Evolutionary conservation across 2,888 invertebrate species (phyloP), one percentile per base, ranked within the genome.

Genomic region (Himalopsyche anomala): DNA sequence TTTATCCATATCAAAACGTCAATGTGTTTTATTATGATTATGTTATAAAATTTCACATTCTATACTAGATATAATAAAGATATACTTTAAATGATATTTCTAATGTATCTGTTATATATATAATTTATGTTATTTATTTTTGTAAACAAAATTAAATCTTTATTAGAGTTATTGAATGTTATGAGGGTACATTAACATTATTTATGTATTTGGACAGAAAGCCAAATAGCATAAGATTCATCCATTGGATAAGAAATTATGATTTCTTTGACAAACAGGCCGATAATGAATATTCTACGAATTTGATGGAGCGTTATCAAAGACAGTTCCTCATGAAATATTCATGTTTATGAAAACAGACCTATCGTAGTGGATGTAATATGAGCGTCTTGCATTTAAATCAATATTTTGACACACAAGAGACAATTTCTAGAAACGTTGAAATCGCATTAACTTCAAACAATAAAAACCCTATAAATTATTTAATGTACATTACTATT

Each of bases 301-400:
- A 74, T 74, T 74, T 74, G 74, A 74, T 74, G 74, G 74, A 9
- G 74, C 74, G 38, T 38, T 74, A 38, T 74, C 74, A 74, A 74
- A 74, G 74, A 74, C 74, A 74, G 80, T 19, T 17, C 45, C 80
- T 80, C 80, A 55, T 54, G 38, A 81, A 81, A 81, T 38, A 45
- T 81, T 81, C 81, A 45, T 38, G 38, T 51, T 54, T 81, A 81
- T 81, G 81, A 54, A 81, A 81, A 81, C 54, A 81, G 54, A 81
- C 36, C 81, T n/a, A 36, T 17, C 54, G 55, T 55, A 36, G 81
- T 81, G 51, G 54, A 81, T 55, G 51, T 54, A 55, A 81, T 81
- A 81, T 81, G 12, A 54, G 54, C 28, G 19, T 81, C 81, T 36
- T 38, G 81, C 19, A 81, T 81, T 81, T 54, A 81, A 38, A 81